Conservation (phyloP, 2,888 invertebrate species). For the Fabriciana adippe region DNA sequence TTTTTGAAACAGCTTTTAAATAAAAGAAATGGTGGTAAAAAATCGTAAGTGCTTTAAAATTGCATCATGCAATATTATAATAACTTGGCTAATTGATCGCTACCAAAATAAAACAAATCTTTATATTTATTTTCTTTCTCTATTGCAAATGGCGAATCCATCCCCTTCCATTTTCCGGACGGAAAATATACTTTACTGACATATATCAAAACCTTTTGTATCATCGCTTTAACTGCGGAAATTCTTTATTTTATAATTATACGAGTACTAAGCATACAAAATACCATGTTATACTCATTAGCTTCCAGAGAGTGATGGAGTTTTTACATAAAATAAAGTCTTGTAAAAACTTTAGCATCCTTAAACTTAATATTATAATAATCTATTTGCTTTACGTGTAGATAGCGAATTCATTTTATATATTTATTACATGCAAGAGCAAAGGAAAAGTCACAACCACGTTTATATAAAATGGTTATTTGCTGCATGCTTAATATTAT, state of each 20-base stretch:
- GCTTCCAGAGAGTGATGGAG: no score
- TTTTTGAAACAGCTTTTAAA: constrained; percentile 20
- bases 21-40: constrained; percentile 28
- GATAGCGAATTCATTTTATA: constrained; percentile 7
- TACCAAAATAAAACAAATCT: not conserved
- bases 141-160: no score
- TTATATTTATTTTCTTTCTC: not conserved
- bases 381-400: no score
- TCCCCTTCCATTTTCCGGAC: no score
- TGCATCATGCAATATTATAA: constrained; percentile 33
- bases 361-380: no score
- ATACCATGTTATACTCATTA: no score
- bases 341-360: no score
- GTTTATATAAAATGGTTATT: constrained; percentile 17
- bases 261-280: no score
- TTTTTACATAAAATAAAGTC: no score
- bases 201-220: not conserved
- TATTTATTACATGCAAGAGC: constrained; percentile 11
- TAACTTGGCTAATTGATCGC: not conserved
- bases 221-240: not conserved
- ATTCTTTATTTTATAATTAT: not conserved
- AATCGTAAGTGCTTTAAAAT: constrained; percentile 42
- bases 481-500: constrained; percentile 6
- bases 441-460: constrained; percentile 5
- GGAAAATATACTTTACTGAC: no score